Conservation (phyloP, 2,113 vertebrate genomes). For the Pandion haliaetus region DNA sequence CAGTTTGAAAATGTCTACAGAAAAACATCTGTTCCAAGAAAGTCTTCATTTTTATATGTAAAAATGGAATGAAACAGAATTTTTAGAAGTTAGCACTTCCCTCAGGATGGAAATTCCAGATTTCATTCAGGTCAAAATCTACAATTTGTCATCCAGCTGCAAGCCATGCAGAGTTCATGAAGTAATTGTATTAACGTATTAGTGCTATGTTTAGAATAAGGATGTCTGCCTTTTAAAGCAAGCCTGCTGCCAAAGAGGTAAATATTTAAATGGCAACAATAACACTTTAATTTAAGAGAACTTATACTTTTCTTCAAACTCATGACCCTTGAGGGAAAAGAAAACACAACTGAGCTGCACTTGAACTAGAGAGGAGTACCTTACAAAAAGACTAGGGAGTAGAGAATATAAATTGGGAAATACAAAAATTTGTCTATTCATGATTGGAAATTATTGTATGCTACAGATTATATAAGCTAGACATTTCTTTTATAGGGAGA, state of each 20-base stretch:
- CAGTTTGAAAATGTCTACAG: neutral
- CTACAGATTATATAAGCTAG: neutral
- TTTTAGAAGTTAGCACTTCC: neutral
- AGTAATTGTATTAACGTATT: neutral
- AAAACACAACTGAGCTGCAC: neutral
- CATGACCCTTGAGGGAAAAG: neutral
- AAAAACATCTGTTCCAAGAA: neutral
- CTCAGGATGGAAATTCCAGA: neutral
- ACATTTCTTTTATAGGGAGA: neutral
- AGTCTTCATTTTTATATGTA: neutral
- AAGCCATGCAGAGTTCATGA: neutral
- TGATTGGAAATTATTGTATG: neutral
- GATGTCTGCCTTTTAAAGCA: neutral
- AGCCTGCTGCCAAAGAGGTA: neutral
- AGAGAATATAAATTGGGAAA: neutral
- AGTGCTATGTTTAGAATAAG: neutral
- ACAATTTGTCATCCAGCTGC: neutral
- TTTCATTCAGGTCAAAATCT: neutral
- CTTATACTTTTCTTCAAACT: neutral
- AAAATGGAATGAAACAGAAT: neutral
- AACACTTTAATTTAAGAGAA: neutral
- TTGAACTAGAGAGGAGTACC: neutral
- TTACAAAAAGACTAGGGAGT: neutral
- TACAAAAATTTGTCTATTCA: neutral
- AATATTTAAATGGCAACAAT: neutral